These are phyloP conservation scores for Moxostoma hubbsi DNA, from an alignment of 2,797 vertebrate species.

Conservation along the genomic window DNA sequence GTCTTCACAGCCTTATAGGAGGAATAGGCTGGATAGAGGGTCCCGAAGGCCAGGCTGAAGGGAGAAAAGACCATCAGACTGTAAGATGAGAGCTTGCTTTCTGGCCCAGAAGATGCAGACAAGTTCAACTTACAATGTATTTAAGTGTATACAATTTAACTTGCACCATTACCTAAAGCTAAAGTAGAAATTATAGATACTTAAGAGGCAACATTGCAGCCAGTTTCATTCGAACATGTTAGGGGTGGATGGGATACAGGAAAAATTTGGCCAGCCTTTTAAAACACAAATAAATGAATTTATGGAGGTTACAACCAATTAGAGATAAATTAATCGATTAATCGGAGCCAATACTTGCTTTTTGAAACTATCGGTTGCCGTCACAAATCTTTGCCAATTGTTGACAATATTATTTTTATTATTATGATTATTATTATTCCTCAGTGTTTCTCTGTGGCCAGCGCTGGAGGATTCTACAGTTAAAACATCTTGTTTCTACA, in stretches of 20 bases:
- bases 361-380: too few species aligned
- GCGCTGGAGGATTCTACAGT: too few species aligned
- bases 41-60: slow-evolving; percentile 94
- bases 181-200: neutral
- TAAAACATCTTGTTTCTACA: too few species aligned
- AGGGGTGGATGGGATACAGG: neutral
- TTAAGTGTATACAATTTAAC: neutral
- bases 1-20: slow-evolving; percentile 99
- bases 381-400: too few species aligned
- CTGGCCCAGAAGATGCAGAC: too few species aligned
- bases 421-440: too few species aligned
- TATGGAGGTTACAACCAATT: too few species aligned
- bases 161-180: neutral
- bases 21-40: slow-evolving; percentile 96
- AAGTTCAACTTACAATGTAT: neutral
- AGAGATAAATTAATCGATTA: too few species aligned
- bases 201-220: neutral
- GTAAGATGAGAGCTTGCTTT: neutral
- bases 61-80: slow-evolving; percentile 41
- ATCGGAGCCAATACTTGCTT: too few species aligned
- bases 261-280: neutral
- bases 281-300: too few species aligned
- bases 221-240: neutral
- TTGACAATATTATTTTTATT: too few species aligned
- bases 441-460: too few species aligned